Evolutionary conservation across 1,140 invertebrate species (phyloP).

Genomic region (Ylistrum balloti): DNA sequence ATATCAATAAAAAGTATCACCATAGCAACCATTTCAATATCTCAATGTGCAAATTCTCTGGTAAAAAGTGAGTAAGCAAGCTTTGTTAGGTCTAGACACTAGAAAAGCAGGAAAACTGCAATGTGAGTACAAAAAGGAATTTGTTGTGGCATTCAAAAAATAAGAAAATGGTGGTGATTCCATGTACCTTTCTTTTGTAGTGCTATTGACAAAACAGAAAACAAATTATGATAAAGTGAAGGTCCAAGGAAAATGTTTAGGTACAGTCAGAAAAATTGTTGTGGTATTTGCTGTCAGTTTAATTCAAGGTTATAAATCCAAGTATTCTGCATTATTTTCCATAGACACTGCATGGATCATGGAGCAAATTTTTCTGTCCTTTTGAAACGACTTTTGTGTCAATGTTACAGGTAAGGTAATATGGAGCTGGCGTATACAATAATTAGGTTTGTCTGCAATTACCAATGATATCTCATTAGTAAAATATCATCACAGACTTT

Average conservation of each 20-base stretch:
- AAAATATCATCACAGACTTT: no score
- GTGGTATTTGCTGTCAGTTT: not conserved
- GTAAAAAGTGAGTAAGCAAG: slow-evolving; percentile 38
- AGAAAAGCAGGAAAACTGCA: slow-evolving; percentile 6
- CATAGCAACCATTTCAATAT: not conserved
- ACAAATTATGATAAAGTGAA: no score
- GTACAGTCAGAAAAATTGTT: no score
- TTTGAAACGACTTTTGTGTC: no score
- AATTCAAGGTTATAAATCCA: no score
- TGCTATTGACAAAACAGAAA: slow-evolving; percentile 9
- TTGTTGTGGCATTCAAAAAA: not conserved
- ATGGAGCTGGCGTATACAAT: not conserved
- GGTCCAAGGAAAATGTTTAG: no score
- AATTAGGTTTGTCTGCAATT: no score
- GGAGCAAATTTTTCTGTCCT: no score
- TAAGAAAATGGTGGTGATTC: slow-evolving; percentile 37
- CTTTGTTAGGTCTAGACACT: slow-evolving; percentile 23
- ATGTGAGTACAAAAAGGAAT: not conserved
- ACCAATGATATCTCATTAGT: no score
- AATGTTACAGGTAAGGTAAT: not conserved
- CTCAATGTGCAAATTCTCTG: not conserved
- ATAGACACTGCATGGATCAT: no score
- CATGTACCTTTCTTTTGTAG: slow-evolving; percentile 32
- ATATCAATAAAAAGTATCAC: not conserved
- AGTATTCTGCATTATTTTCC: no score